These are phyloP conservation scores for Andrena minutula DNA, from an alignment of 2,888 invertebrate species.

Conservation along the genomic window DNA sequence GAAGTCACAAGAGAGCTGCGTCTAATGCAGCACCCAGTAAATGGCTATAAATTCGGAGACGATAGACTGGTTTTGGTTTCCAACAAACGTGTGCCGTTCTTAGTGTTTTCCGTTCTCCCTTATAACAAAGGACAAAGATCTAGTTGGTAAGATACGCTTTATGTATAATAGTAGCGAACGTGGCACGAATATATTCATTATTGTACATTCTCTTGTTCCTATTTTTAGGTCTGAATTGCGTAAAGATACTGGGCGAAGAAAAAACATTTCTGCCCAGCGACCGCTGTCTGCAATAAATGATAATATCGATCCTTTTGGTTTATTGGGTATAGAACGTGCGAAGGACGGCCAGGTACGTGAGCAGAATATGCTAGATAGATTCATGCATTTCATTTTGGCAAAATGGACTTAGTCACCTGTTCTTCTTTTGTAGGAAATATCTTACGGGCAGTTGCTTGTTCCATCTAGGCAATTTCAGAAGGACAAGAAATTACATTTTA, in stretches of 20 bases:
- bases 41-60: constrained; percentile 90
- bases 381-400: not conserved
- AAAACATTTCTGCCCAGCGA: constrained; percentile 93
- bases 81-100: constrained; percentile 92
- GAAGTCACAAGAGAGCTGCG: constrained; percentile 84
- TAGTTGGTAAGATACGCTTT: constrained; percentile 86
- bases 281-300: constrained; percentile 94
- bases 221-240: constrained; percentile 88
- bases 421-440: constrained; percentile 89
- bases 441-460: constrained; percentile 93
- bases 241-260: constrained; percentile 90
- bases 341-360: constrained; percentile 91
- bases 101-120: constrained; percentile 95
- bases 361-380: not conserved
- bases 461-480: constrained; percentile 89
- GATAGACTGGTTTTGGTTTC: constrained; percentile 94
- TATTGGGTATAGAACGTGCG: constrained; percentile 92
- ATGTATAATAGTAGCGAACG: not conserved
- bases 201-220: constrained; percentile 17
- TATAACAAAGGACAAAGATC: constrained; percentile 90
- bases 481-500: constrained; percentile 84
- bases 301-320: constrained; percentile 93
- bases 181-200: not conserved
- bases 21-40: constrained; percentile 86
- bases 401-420: constrained; percentile 29